Percentiles rank a stretch among this genome's conserved stretches.
Conservation (phyloP, 2,888 invertebrate species). For the Phortica okadai region DNA sequence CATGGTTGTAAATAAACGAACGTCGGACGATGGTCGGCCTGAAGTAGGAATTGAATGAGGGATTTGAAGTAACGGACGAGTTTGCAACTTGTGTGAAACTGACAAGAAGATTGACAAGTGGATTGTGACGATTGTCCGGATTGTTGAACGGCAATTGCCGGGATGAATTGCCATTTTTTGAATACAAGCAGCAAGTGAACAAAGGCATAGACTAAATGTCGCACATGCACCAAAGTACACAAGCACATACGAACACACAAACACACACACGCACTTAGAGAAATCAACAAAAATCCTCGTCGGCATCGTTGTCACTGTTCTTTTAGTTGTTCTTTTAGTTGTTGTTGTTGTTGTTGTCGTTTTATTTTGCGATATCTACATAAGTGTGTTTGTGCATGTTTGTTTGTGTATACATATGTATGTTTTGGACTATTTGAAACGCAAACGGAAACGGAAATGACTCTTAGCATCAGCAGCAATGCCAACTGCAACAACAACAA, state of each 20-base stretch:
- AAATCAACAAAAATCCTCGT: neutral
- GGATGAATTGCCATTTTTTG: slow-evolving; percentile 29
- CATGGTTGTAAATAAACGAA: neutral
- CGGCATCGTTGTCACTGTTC: neutral
- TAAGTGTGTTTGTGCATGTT: neutral
- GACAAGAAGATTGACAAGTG: slow-evolving; percentile 33
- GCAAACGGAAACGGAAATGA: slow-evolving; percentile 63
- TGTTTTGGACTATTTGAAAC: slow-evolving; percentile 23
- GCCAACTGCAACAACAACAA: slow-evolving; percentile 9
- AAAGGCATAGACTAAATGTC: neutral
- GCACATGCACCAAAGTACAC: neutral
- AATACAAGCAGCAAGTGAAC: neutral
- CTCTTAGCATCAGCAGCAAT: slow-evolving; percentile 57
- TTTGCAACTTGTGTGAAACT: slow-evolving; percentile 28
- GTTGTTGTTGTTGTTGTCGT: neutral
- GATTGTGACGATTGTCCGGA: slow-evolving; percentile 29
- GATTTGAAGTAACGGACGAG: neutral
- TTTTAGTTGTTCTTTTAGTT: neutral
- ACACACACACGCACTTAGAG: slow-evolving; percentile 14
- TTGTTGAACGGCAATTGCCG: slow-evolving; percentile 29
- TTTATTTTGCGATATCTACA: neutral
- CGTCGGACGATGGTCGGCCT: neutral
- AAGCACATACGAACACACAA: neutral
- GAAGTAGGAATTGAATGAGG: neutral
- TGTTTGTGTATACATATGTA: slow-evolving; percentile 17